Conservation (phyloP, 2,888 invertebrate genomes). For the Entomobrya multifasciata region DNA sequence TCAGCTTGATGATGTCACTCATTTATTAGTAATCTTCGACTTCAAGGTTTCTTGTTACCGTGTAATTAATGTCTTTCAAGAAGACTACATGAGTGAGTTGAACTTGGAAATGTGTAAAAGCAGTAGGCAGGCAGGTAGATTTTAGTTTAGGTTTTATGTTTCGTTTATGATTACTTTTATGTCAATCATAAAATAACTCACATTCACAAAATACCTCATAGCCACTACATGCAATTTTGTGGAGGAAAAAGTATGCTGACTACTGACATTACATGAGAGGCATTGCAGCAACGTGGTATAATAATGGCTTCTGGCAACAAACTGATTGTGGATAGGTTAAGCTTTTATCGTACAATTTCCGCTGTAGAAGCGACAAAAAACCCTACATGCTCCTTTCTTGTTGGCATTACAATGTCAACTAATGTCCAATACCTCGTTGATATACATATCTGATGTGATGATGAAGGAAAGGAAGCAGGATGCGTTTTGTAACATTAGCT, state of each 20-base stretch:
- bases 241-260: too few species aligned
- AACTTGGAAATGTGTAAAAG: conserved; percentile 34
- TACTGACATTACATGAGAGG: too few species aligned
- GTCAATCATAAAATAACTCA: conserved; percentile 24
- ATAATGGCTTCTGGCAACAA: conserved; percentile 10
- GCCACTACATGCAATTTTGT: too few species aligned
- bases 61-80: conserved; percentile 25
- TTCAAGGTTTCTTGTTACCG: conserved; percentile 20
- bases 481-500: conserved; percentile 38
- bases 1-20: conserved; percentile 46
- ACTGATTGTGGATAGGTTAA: neutral
- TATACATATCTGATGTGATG: too few species aligned
- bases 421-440: conserved; percentile 22
- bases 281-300: neutral
- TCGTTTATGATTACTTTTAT: neutral
- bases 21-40: neutral
- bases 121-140: conserved; percentile 13
- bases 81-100: neutral
- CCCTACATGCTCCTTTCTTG: neutral
- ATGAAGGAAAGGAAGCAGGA: conserved; percentile 43
- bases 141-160: neutral
- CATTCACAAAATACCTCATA: neutral
- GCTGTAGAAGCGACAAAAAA: neutral
- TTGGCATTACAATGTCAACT: neutral
- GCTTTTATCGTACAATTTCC: conserved; percentile 12